phyloP scores from a whole-genome alignment of 2,888 invertebrate genomes.

The Rotaria sp. region DNA sequence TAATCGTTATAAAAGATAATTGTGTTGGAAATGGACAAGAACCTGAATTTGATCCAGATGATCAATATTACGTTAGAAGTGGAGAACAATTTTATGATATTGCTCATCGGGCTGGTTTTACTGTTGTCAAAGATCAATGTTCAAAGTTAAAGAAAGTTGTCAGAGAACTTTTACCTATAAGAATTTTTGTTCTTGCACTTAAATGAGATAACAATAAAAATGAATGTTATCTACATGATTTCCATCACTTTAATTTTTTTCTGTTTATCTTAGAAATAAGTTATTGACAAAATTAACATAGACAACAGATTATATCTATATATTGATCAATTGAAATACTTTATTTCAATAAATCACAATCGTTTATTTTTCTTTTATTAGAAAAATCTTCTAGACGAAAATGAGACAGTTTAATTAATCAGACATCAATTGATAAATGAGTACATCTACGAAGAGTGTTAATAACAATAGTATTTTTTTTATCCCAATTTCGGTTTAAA shows the following conservation, averaged over 20 bases:
- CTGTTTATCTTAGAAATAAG: background rate
- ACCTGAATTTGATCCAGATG: slow-evolving; percentile 16
- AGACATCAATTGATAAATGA: too few relatives aligned
- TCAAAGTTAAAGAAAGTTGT: slow-evolving; percentile 25
- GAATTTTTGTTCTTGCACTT: background rate
- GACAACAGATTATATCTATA: too few relatives aligned
- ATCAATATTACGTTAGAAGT: slow-evolving; percentile 17
- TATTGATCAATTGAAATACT: too few relatives aligned
- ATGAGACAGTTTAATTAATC: too few relatives aligned
- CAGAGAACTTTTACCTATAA: slow-evolving; percentile 13
- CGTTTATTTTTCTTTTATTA: too few relatives aligned
- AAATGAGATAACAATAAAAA: background rate
- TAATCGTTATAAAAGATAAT: slow-evolving; percentile 9
- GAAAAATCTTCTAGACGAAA: too few relatives aligned
- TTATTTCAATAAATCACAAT: too few relatives aligned
- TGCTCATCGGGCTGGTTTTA: slow-evolving; percentile 11
- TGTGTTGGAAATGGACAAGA: background rate
- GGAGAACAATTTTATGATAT: slow-evolving; percentile 23
- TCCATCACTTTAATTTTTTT: background rate
- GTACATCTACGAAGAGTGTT: too few relatives aligned
- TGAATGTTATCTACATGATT: background rate
- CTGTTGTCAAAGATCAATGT: slow-evolving; percentile 13
- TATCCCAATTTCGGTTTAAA: too few relatives aligned
- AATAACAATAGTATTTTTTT: too few relatives aligned
- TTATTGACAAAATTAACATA: too few relatives aligned